A percentile compares a stretch with the other conserved stretches of the same genome.
Evolutionary conservation across 2,797 vertebrate genomes (phyloP).

Genomic region (Eulemur mongoz): DNA sequence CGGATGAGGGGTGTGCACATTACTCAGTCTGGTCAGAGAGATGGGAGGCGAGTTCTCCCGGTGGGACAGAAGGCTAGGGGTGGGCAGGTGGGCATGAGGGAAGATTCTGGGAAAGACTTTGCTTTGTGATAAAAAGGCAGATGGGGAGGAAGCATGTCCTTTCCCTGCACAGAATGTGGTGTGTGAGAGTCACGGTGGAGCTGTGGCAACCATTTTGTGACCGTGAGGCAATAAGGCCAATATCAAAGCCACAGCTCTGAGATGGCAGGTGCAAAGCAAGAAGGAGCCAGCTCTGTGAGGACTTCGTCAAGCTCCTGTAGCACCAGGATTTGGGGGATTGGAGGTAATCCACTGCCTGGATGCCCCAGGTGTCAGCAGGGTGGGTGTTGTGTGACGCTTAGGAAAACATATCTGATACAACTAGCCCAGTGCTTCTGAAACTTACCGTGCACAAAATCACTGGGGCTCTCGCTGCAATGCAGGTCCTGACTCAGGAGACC

Average conservation of each 20-base stretch:
- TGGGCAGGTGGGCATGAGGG: too few species aligned
- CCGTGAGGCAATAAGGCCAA: not conserved
- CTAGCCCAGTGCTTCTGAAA: not conserved
- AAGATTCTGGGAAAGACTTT: not conserved
- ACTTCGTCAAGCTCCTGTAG: not conserved
- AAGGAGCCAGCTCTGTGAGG: not conserved
- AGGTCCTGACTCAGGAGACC: not conserved
- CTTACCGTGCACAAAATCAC: fast-evolving
- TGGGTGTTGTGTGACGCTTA: not conserved
- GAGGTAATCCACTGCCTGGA: not conserved
- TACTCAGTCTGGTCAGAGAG: not conserved
- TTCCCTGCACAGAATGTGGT: not conserved
- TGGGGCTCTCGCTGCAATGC: not conserved
- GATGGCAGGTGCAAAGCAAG: not conserved
- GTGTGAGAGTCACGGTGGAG: not conserved
- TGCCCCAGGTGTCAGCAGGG: not conserved
- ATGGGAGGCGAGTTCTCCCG: not conserved
- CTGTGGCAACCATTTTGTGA: not conserved
- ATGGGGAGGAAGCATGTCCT: not conserved
- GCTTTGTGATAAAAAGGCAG: not conserved
- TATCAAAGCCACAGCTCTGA: not conserved
- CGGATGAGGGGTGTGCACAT: too few species aligned
- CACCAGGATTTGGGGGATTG: not conserved
- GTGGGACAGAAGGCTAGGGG: too few species aligned
- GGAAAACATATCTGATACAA: not conserved